Percentiles rank a stretch among this genome's conserved stretches.
Evolutionary conservation across 2,797 vertebrate genomes (phyloP).

Genomic region (Steatocranus sp.): DNA sequence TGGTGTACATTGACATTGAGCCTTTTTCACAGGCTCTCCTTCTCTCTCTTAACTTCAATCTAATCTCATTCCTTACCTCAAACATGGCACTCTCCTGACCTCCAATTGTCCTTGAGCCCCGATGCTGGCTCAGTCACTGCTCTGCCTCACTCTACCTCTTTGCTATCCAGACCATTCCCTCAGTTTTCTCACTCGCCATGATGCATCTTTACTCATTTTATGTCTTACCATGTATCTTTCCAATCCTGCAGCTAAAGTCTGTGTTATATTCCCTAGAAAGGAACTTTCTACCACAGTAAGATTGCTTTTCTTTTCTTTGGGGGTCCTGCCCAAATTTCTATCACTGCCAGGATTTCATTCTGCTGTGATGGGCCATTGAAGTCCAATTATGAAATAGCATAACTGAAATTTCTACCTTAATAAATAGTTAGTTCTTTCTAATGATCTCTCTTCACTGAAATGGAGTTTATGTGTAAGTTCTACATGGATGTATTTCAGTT

Average conservation of each 20-base stretch:
- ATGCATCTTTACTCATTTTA: background rate
- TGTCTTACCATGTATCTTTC: background rate
- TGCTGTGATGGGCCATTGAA: background rate
- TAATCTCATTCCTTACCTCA: background rate
- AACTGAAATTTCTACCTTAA: background rate
- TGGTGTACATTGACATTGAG: background rate
- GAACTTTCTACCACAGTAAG: background rate
- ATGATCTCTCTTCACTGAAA: background rate
- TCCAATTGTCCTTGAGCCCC: background rate
- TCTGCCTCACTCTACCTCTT: background rate
- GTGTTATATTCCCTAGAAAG: background rate
- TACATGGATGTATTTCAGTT: background rate
- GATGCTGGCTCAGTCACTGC: background rate
- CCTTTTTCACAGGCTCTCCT: background rate
- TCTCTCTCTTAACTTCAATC: background rate
- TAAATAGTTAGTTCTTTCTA: background rate
- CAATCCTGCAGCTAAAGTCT: background rate
- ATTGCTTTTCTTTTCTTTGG: background rate
- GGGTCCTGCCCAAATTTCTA: background rate
- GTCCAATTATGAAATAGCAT: background rate
- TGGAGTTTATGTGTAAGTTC: background rate
- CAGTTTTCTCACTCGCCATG: background rate
- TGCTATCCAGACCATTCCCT: background rate
- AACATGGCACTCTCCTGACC: background rate
- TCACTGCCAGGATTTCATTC: background rate